phyloP scores from a whole-genome alignment of 2,797 vertebrate species.

The Myripristis murdjan region DNA sequence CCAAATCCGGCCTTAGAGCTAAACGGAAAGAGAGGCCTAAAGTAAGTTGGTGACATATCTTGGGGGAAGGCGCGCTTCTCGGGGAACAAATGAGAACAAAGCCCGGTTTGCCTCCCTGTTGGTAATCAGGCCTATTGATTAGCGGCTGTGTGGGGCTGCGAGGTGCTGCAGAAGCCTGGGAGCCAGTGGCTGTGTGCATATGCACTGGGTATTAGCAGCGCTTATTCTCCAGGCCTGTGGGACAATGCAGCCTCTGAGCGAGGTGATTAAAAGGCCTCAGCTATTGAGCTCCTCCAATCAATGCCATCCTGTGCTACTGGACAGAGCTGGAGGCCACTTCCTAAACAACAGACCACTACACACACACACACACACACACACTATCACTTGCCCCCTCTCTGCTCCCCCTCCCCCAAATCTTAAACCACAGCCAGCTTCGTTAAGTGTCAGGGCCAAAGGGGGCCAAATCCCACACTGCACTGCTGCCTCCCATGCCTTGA shows the following conservation, averaged over 20 bases:
- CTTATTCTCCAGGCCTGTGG: slow-evolving; percentile 80
- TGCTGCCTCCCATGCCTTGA: slow-evolving; percentile 37
- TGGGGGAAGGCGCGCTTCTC: slow-evolving; percentile 40
- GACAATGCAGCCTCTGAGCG: slow-evolving; percentile 83
- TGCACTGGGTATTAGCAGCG: slow-evolving; percentile 79
- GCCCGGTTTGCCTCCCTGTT: slow-evolving; percentile 66
- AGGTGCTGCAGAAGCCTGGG: slow-evolving; percentile 61
- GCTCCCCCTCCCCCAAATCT: slow-evolving; percentile 23
- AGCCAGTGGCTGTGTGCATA: slow-evolving; percentile 77
- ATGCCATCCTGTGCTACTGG: slow-evolving; percentile 78
- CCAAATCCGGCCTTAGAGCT: slow-evolving; percentile 20
- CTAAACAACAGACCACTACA: slow-evolving; percentile 63
- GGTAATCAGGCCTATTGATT: slow-evolving; percentile 87
- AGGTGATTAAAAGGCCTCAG: slow-evolving; percentile 84
- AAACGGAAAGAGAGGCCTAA: slow-evolving; percentile 16
- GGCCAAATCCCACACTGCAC: slow-evolving; percentile 51
- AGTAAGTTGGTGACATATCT: slow-evolving; percentile 54
- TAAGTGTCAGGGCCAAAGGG: slow-evolving; percentile 55
- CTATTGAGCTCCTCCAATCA: slow-evolving; percentile 85
- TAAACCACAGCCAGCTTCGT: slow-evolving; percentile 53
- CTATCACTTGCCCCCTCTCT: slow-evolving; percentile 49
- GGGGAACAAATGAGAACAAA: slow-evolving; percentile 76
- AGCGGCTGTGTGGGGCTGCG: slow-evolving; percentile 69
- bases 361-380: no score
- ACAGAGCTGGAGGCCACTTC: slow-evolving; percentile 77